Evolutionary conservation across 2,113 vertebrate genomes (phyloP).

Genomic region (Formicarius rufipectus): DNA sequence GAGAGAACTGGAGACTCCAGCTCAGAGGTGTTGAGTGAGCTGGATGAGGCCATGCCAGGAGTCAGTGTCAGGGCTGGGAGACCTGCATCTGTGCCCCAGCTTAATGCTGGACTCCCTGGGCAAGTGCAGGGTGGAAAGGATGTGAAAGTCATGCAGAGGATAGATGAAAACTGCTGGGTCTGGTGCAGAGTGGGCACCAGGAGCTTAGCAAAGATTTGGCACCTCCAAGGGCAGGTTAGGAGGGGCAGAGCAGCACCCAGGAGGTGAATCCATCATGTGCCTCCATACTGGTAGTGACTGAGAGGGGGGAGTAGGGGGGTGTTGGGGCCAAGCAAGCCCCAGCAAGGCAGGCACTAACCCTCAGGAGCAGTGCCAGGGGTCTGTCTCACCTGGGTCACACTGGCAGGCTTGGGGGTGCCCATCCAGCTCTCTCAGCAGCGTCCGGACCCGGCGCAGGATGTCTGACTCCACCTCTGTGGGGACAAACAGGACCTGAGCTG

Average conservation of each 20-base stretch:
- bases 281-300: no score
- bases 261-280: background rate
- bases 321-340: no score
- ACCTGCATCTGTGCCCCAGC: background rate
- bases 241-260: background rate
- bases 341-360: background rate
- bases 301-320: rapidly evolving
- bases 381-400: slow-evolving; percentile 69
- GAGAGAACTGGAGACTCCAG: rapidly evolving
- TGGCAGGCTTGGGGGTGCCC: slow-evolving; percentile 63
- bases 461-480: slow-evolving; percentile 79
- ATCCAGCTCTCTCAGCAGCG: slow-evolving; percentile 83
- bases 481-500: background rate
- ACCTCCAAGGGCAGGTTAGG: no score
- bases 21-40: background rate
- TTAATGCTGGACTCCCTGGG: no score
- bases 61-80: background rate
- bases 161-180: background rate
- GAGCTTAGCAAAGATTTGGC: background rate
- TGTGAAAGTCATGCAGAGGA: rapidly evolving
- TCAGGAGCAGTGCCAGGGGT: rapidly evolving
- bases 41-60: background rate
- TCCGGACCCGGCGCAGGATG: slow-evolving; percentile 85
- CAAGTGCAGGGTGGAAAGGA: background rate
- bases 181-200: background rate